Evolutionary conservation across 1,140 invertebrate species (phyloP).

Genomic region (Brachionus angularis): DNA sequence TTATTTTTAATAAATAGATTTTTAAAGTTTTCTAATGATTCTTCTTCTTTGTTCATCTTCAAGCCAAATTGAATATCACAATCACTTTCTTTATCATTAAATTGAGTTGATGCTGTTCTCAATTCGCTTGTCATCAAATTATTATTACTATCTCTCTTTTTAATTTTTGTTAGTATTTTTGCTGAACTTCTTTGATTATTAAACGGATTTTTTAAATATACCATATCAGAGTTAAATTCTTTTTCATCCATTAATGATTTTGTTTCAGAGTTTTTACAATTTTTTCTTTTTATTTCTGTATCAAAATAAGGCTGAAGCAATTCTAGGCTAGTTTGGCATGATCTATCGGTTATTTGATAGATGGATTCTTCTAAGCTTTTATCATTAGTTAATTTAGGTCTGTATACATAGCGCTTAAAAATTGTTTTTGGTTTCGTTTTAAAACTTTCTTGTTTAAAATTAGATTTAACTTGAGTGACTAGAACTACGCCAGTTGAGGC

Average conservation of each 20-base stretch:
- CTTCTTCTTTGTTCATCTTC: constrained; percentile 13
- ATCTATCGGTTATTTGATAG: constrained; percentile 28
- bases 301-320: background rate
- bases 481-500: constrained; percentile 2
- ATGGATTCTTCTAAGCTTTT: constrained; percentile 12
- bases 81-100: too few relatives aligned
- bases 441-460: too few relatives aligned
- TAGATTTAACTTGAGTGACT: too few relatives aligned
- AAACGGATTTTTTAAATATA: too few relatives aligned
- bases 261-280: background rate
- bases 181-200: too few relatives aligned
- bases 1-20: background rate
- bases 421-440: background rate
- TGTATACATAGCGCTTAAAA: background rate
- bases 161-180: too few relatives aligned
- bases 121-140: too few relatives aligned
- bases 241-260: background rate
- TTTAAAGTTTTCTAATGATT: constrained; percentile 8
- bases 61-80: background rate
- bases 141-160: too few relatives aligned
- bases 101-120: too few relatives aligned
- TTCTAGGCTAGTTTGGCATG: constrained; percentile 36
- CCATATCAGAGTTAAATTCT: too few relatives aligned
- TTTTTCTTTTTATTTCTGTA: background rate
- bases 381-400: constrained; percentile 1